Percentiles rank a stretch among this genome's conserved stretches.
These are phyloP conservation scores for Rousettus madagascariensis DNA, from an alignment of 2,797 vertebrate species.

Conservation along the genomic window DNA sequence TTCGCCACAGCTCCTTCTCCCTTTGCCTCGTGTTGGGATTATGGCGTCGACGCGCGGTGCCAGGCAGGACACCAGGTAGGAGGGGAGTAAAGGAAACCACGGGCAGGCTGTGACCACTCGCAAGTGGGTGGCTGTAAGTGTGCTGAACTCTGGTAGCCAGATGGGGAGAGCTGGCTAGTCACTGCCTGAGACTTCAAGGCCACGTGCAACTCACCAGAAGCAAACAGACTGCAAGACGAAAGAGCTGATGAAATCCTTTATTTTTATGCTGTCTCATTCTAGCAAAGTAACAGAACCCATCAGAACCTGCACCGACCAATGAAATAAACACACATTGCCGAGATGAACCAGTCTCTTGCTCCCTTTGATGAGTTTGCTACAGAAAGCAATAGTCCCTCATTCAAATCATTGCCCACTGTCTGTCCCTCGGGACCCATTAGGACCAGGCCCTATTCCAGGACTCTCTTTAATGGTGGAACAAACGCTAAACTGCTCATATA, in stretches of 20 bases:
- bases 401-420: slow-evolving; percentile 54
- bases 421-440: slow-evolving; percentile 58
- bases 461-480: slow-evolving; percentile 78
- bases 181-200: slow-evolving; percentile 76
- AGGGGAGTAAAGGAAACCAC: slow-evolving; percentile 69
- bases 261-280: slow-evolving; percentile 65
- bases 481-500: slow-evolving; percentile 78
- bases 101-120: slow-evolving; percentile 70
- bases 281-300: slow-evolving; percentile 62
- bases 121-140: slow-evolving; percentile 30
- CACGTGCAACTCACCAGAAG: slow-evolving; percentile 54
- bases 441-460: slow-evolving; percentile 77
- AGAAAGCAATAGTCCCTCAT: slow-evolving; percentile 85
- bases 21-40: slow-evolving; percentile 76
- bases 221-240: slow-evolving; percentile 43
- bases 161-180: slow-evolving; percentile 66
- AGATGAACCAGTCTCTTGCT: slow-evolving; percentile 64
- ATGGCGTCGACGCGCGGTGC: slow-evolving; percentile 80
- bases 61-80: slow-evolving; percentile 76
- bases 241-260: slow-evolving; percentile 73
- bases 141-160: slow-evolving; percentile 1
- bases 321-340: slow-evolving; percentile 61
- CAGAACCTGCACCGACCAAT: slow-evolving; percentile 69
- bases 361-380: slow-evolving; percentile 60
- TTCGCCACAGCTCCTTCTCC: slow-evolving; percentile 74